Base-by-base conservation (phyloP, 2,797 vertebrate species). In the Gallinago nigripennis region DNA sequence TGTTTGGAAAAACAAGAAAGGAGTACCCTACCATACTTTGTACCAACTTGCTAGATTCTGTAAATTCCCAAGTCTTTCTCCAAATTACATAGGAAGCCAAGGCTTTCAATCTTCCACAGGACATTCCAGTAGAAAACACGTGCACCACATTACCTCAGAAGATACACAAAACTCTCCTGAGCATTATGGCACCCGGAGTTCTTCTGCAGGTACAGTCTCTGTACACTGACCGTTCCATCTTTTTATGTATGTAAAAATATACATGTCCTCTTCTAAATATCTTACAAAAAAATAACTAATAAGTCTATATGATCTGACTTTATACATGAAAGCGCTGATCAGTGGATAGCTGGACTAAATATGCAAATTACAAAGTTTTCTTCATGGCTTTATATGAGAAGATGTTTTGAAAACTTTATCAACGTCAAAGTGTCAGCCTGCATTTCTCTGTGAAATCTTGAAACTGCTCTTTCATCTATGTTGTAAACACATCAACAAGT, bases 401-500 rank as follows among this genome's bases (percentile, higher is more conserved):
- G 83, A 69, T 96, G 77, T 96, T 96, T 97, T 93, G 41, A 95
- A 93, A 97, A 97, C 94, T 96, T 97, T 87, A 96, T 96, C 94
- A 95, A 79, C 3, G 85, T 96, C 96, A 97, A 87, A 1, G n/a
- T 96, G 94, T 95, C 97, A 97, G 90, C 83, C 79, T 70, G 77
- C 63, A 89, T 86, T 95, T 95, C 87, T 95, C 87, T 94, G 81
- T 96, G 94, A 95, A 96, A 97, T 96, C 92, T 83, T 86, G 88
- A 95, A 93, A 89, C 95, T 92, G 92, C 80, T 94, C 97, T 97
- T 97, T 97, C 95, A 97, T 97, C 97, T 97, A 28, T 76, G 94
- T 97, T 97, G 97, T 97, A 97, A 97, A 97, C 97, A 97, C 96
- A 96, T 97, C 97, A 97, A 96, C 94, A 95, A 97, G 94, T 95